Conservation (phyloP, 2,888 invertebrate genomes). For the Tetranychus truncatus region DNA sequence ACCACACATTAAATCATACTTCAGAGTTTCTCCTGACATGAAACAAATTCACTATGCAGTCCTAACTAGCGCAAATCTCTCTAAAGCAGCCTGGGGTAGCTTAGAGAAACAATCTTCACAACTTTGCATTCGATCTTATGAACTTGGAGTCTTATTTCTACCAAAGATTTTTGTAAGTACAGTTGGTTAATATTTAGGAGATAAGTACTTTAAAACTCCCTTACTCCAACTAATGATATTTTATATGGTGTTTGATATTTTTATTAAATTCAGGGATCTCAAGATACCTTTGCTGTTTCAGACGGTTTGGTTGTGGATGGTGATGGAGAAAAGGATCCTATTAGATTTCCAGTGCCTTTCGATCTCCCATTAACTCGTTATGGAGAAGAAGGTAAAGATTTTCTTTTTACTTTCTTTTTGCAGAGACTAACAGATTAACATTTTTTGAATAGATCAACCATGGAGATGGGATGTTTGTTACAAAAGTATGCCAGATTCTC, state of each 20-base stretch:
- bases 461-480: constrained; percentile 26
- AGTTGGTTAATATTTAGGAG: not conserved
- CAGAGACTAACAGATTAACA: not conserved
- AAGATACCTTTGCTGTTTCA: not conserved
- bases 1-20: constrained; percentile 88
- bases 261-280: constrained; percentile 8
- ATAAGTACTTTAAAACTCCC: not conserved
- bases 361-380: constrained; percentile 24
- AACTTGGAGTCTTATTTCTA: constrained; percentile 70
- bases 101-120: constrained; percentile 42
- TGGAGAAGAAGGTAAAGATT: constrained; percentile 16
- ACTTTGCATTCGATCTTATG: constrained; percentile 58
- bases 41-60: constrained; percentile 58
- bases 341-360: constrained; percentile 24
- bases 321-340: constrained; percentile 11
- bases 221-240: not conserved
- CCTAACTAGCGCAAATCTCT: constrained; percentile 75
- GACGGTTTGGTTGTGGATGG: constrained; percentile 14
- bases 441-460: constrained; percentile 22
- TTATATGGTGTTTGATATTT: no score
- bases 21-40: constrained; percentile 49
- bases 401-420: no score
- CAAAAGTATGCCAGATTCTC: constrained; percentile 23
- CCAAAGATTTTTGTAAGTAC: constrained; percentile 58
- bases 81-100: constrained; percentile 90